Evolutionary conservation across 2,888 invertebrate species (phyloP).

Genomic region (Tiliacea citrago): DNA sequence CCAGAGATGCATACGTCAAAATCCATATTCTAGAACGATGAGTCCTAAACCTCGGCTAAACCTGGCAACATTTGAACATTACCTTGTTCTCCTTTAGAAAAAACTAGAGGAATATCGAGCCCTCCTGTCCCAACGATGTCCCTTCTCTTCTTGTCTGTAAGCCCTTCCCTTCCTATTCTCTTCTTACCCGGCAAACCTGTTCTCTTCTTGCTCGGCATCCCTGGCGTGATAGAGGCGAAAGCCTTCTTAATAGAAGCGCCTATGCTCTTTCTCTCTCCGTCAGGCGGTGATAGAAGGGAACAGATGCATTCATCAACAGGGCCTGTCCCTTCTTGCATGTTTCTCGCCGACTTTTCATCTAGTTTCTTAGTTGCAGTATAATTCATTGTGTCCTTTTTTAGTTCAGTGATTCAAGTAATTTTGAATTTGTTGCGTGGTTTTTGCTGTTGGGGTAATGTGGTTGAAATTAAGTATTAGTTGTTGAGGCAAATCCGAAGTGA

Average conservation of each 20-base stretch:
- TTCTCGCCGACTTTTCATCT: constrained; percentile 72
- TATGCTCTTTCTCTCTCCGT: constrained; percentile 59
- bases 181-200: constrained; percentile 33
- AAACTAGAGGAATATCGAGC: constrained; percentile 67
- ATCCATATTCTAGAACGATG: background rate
- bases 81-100: constrained; percentile 67
- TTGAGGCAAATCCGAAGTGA: background rate
- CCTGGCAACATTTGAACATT: background rate
- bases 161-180: background rate
- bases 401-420: background rate
- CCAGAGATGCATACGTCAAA: background rate
- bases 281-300: constrained; percentile 68
- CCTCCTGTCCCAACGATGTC: constrained; percentile 17
- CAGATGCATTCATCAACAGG: constrained; percentile 78
- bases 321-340: constrained; percentile 72
- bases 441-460: constrained; percentile 5
- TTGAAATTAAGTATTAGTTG: background rate
- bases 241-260: constrained; percentile 75
- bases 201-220: constrained; percentile 44
- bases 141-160: constrained; percentile 42
- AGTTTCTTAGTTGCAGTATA: constrained; percentile 73
- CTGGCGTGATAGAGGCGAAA: constrained; percentile 57
- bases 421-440: background rate
- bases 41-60: background rate
- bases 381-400: constrained; percentile 63